Evolutionary conservation across 2,797 vertebrate genomes (phyloP).

Genomic region (Gymnoscopelus braueri): DNA sequence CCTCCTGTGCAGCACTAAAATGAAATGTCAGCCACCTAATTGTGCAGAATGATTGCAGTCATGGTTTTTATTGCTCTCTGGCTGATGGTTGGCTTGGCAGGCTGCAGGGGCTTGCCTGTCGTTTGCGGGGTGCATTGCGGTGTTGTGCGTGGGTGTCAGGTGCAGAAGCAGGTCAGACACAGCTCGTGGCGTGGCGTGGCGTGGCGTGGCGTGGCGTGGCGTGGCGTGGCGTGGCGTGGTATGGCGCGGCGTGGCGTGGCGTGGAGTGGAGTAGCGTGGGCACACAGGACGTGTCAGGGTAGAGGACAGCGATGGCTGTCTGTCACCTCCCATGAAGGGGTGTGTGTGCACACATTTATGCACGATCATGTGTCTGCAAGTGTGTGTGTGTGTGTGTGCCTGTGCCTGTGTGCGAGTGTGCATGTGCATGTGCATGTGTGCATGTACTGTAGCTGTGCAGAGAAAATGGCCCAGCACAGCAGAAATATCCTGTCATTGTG

Average conservation of each 20-base stretch:
- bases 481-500: conserved; percentile 63
- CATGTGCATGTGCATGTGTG: no score
- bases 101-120: conserved; percentile 34
- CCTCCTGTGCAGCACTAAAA: conserved; percentile 1
- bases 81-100: conserved; percentile 23
- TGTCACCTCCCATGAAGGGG: conserved; percentile 25
- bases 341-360: neutral
- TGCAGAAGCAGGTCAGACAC: conserved; percentile 38
- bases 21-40: neutral
- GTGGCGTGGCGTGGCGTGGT: no score
- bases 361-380: neutral
- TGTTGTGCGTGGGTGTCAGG: conserved; percentile 27
- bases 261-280: neutral
- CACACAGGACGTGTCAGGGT: conserved; percentile 20
- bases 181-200: conserved; percentile 11
- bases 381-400: neutral
- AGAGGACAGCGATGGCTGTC: conserved; percentile 25
- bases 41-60: conserved; percentile 14
- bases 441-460: neutral
- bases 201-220: neutral
- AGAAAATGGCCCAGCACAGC: conserved; percentile 59
- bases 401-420: neutral
- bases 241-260: no score
- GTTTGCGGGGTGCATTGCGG: conserved; percentile 32
- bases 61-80: conserved; percentile 20